phyloP scores from a whole-genome alignment of 2,888 invertebrate species.

The Eristalis tenax region DNA sequence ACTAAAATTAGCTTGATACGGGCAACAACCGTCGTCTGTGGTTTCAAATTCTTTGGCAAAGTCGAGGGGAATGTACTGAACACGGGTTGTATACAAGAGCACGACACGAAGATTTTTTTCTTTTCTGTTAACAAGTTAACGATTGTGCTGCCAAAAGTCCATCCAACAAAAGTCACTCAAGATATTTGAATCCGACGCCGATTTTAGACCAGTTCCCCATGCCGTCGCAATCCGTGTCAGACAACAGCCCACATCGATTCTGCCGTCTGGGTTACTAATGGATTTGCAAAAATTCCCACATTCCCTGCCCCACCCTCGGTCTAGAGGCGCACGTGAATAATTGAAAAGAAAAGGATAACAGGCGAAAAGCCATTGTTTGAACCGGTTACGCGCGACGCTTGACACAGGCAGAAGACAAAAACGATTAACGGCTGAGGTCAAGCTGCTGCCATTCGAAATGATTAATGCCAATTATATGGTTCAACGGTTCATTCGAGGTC shows the following conservation, averaged over 20 bases:
- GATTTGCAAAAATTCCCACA: conserved; percentile 32
- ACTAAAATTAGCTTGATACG: no score
- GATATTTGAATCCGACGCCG: not conserved
- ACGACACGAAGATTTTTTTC: not conserved
- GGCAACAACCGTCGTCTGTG: no score
- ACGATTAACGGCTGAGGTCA: conserved; percentile 22
- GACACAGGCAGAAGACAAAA: not conserved
- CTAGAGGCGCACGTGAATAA: conserved; percentile 14
- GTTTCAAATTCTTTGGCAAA: not conserved
- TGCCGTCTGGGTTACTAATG: conserved; percentile 31
- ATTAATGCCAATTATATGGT: conserved; percentile 48
- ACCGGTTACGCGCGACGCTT: not conserved
- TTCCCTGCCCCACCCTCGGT: not conserved
- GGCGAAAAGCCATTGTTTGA: not conserved
- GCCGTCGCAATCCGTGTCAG: no score
- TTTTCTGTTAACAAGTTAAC: not conserved
- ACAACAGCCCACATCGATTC: conserved; percentile 3
- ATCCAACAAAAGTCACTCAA: not conserved
- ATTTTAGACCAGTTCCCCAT: not conserved
- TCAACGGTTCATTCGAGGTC: conserved; percentile 20
- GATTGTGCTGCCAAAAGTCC: not conserved
- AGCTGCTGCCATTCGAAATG: conserved; percentile 14
- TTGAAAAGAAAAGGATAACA: not conserved
- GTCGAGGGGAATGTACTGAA: no score
- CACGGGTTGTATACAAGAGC: not conserved